Evolutionary conservation across 2,797 vertebrate genomes (phyloP), one percentile per base, ranked within the genome.

Genomic region (Brotula barbata): DNA sequence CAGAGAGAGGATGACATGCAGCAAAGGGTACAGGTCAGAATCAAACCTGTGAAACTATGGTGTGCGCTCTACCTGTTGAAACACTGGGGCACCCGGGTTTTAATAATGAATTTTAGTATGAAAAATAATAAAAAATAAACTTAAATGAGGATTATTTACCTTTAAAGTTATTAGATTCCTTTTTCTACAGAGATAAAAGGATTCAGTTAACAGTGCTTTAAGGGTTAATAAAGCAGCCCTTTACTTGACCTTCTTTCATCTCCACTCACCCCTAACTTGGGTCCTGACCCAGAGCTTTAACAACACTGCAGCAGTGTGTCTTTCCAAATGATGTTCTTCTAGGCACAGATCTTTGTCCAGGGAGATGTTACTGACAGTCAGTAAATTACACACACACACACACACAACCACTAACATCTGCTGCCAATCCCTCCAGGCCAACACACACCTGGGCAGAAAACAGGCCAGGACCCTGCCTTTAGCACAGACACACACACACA

Each of bases 361-460:
- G 6, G 58, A 81, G 62, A 62, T 11, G 3, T 49, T 49, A 49
- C 71, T 51, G 76, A 78, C 74, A 83, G 75, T 51, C 58, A 74
- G 58, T 72, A 55, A 52, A 33, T 17, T 53, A 62, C 70, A 81
- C 13, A n/a, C 52, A 47, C 47, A 70, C 62, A 65, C 53, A 56
- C 59, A 78, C 12, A 23, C 55, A 80, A 74, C 79, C 62, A 65
- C 37, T 59, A 50, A 80, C 81, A 85, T 87, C 86, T 89, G 88
- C 56, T 80, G 59, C 11, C 17, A 63, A 57, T 80, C 59, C 68
- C 83, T 31, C 74, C 17, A 36, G 75, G 85, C 72, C 64, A 74
- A 73, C 70, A 82, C 78, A 89, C 87, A 90, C 85, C 87, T 88
- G 82, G 78, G 81, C 49, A 66, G 65, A 77, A 23, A 80, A 68